Base-by-base conservation (phyloP, 1,140 invertebrate species). In the Apis cerana region DNA sequence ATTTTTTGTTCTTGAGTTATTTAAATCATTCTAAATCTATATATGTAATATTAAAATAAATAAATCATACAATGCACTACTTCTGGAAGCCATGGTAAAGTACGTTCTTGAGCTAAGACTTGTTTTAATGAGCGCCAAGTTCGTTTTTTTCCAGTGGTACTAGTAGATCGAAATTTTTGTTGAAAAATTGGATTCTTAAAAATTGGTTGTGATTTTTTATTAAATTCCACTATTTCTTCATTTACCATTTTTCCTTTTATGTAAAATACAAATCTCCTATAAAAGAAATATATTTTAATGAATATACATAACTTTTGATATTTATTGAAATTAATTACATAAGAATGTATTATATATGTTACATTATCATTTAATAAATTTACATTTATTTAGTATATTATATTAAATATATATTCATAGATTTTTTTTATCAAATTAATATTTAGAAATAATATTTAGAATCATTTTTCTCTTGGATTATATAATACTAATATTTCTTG, bases 121-220 rank as follows among this genome's bases (percentile, higher is more conserved):
- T 97, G 97, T 90, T 97, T 97, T 58, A 97, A 90, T 9, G 97
- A 97, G 89, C 96, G 95, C 96, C 97, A 97, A 82, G 96, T 95
- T 79, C 96, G 95, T 92, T 97, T 97, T 89, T 97, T 97, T 33
- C 95, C 95, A n/a, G 90, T 93, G 61, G 75, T 94, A 79, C 90
- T 94, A 19, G 92, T 94, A 10, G 93, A 91, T 33, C 93, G 92
- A 83, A 93, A 95, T 69, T 92, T 91, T 69, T 94, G 92, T 89
- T 95, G 93, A 65, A 95, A 94, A 43, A 78, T 82, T 50, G 89
- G 85, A 69, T 92, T 93, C 72, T 94, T 94, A 71, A 93, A 94
- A 27, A 92, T 56, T 15, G 90, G 89, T 61, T 88, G 85, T n/a
- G 84, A 76, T 72, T 93, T 94, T 48, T 93, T 94, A 27, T 88